phyloP scores from a whole-genome alignment of 2,113 vertebrate species.

The Gobiocypris rarus region DNA sequence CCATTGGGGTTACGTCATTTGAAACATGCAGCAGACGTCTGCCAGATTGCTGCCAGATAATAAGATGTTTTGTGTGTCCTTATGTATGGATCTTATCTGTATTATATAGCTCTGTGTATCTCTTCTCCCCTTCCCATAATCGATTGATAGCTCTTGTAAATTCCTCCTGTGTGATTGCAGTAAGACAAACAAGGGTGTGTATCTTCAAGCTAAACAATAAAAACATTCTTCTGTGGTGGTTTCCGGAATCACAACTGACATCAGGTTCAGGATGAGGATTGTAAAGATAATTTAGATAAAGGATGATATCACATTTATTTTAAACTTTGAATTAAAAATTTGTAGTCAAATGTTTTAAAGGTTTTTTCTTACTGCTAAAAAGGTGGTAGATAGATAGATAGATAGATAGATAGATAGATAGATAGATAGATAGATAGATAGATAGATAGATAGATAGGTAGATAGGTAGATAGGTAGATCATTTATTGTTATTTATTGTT shows the following conservation, averaged over 20 bases:
- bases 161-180: conserved; percentile 50
- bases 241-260: background rate
- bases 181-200: conserved; percentile 49
- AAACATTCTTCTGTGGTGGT: background rate
- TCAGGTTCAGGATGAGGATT: background rate
- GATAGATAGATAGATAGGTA: no score
- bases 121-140: conserved; percentile 43
- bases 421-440: no score
- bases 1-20: background rate
- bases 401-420: no score
- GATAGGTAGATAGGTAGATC: no score
- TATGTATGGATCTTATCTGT: conserved; percentile 35
- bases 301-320: background rate
- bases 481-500: no score
- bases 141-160: conserved; percentile 52
- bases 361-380: no score
- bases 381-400: no score
- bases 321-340: background rate
- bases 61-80: conserved; percentile 19
- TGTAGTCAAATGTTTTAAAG: background rate
- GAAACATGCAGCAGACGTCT: background rate
- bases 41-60: background rate
- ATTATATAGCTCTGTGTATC: conserved; percentile 23
- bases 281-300: background rate
- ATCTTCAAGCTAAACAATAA: conserved; percentile 38